Evolutionary conservation across 2,888 invertebrate species (phyloP).

Genomic region (Drepanosiphum platanoidis): DNA sequence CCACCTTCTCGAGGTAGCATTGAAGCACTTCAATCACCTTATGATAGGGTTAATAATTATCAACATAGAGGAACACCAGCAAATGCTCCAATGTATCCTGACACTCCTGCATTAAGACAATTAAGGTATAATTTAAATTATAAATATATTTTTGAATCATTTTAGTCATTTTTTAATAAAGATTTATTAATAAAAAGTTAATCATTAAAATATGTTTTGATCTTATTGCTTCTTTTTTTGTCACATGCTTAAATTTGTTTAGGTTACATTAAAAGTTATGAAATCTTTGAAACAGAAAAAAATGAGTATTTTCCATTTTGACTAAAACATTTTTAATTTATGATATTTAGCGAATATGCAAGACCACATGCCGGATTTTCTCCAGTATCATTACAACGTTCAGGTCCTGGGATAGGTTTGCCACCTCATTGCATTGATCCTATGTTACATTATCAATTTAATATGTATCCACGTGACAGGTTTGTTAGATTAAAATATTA

Average conservation of each 20-base stretch:
- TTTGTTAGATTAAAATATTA: slow-evolving; percentile 63
- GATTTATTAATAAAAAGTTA: no score
- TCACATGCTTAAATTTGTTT: not conserved
- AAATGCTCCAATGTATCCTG: slow-evolving; percentile 75
- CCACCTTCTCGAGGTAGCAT: slow-evolving; percentile 76
- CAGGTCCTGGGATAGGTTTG: slow-evolving; percentile 66
- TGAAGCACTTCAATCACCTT: slow-evolving; percentile 79
- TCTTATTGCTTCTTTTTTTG: not conserved
- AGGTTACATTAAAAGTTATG: not conserved
- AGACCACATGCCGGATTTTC: slow-evolving; percentile 89
- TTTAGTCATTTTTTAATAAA: no score
- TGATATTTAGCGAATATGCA: slow-evolving; percentile 78
- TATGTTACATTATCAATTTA: slow-evolving; percentile 83
- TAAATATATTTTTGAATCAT: no score
- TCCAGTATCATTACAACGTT: slow-evolving; percentile 70
- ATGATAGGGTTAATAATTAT: slow-evolving; percentile 74
- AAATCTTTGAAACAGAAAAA: not conserved
- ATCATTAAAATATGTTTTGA: not conserved
- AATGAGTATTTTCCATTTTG: not conserved
- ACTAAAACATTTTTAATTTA: slow-evolving; percentile 13
- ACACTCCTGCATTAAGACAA: slow-evolving; percentile 92
- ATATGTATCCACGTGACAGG: slow-evolving; percentile 77
- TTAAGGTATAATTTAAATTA: slow-evolving; percentile 70
- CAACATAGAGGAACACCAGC: slow-evolving; percentile 61
- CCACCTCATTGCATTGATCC: slow-evolving; percentile 83